Evolutionary conservation across 2,888 invertebrate genomes (phyloP).

Genomic region (Stegana nigrithorax): DNA sequence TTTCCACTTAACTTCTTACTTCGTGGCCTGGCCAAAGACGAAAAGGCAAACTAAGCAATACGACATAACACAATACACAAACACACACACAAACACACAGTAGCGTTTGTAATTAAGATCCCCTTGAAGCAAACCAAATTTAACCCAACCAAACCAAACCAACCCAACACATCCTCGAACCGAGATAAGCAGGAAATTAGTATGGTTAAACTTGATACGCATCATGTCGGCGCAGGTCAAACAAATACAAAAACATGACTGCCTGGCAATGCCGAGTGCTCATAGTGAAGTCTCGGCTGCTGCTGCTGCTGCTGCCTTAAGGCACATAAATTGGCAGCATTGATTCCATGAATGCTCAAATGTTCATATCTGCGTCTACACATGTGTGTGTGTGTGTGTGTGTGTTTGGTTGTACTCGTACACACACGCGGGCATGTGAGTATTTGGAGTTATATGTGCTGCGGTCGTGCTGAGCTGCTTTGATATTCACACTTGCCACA

Average conservation of each 20-base stretch:
- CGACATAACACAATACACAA: constrained; percentile 31
- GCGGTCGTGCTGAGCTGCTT: constrained; percentile 26
- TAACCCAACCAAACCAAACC: too few relatives aligned
- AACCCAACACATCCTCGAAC: too few relatives aligned
- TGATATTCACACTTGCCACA: constrained; percentile 31
- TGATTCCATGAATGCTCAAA: constrained; percentile 38
- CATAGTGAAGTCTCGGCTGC: constrained; percentile 30
- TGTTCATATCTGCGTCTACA: not conserved
- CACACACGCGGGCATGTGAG: constrained; percentile 34
- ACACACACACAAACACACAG: constrained; percentile 33
- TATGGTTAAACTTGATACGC: constrained; percentile 50
- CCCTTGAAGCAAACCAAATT: too few relatives aligned
- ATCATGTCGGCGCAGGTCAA: constrained; percentile 27
- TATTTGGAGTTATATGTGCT: too few relatives aligned
- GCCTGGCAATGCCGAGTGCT: not conserved
- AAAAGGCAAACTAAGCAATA: constrained; percentile 26
- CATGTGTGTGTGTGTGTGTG: not conserved
- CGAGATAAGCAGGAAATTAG: constrained; percentile 45
- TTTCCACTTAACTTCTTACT: constrained; percentile 56
- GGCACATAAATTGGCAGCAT: constrained; percentile 46
- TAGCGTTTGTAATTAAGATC: too few relatives aligned
- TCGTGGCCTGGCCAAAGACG: constrained; percentile 21
- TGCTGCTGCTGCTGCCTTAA: too few relatives aligned
- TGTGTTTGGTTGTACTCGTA: constrained; percentile 6
- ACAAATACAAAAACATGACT: constrained; percentile 28